Conservation (phyloP, 2,888 invertebrate genomes). For the Ochropacha duplaris region DNA sequence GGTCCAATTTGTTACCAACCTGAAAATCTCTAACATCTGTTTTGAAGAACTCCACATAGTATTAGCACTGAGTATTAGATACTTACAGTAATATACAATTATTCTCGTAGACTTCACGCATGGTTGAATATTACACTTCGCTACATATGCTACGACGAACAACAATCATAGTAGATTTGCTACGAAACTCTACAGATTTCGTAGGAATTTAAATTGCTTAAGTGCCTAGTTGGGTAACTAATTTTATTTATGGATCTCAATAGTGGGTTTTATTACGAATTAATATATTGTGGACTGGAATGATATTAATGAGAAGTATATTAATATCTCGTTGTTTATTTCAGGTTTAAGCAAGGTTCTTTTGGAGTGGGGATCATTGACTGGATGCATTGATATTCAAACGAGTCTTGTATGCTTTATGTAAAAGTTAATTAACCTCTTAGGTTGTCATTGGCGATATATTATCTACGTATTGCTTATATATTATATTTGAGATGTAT, state of each 20-base stretch:
- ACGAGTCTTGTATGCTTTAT: neutral
- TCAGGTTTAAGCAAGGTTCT: neutral
- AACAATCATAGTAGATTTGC: conserved; percentile 4
- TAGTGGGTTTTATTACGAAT: neutral
- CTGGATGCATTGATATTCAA: neutral
- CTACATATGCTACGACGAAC: neutral
- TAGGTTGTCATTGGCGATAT: neutral
- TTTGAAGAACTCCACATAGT: too few relatives aligned
- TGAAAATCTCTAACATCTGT: too few relatives aligned
- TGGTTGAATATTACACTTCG: neutral
- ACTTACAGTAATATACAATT: neutral
- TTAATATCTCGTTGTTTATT: neutral
- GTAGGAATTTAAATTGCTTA: conserved; percentile 16
- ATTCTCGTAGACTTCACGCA: neutral
- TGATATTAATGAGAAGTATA: neutral
- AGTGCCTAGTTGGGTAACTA: neutral
- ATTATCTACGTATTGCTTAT: neutral
- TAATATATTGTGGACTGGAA: neutral
- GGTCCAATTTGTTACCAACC: too few relatives aligned
- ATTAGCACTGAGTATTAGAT: too few relatives aligned
- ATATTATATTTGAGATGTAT: neutral
- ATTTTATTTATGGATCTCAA: neutral
- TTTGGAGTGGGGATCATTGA: neutral
- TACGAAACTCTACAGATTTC: conserved; percentile 26
- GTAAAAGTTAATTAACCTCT: neutral